Evolutionary conservation across 2,888 invertebrate genomes (phyloP), one percentile per base, ranked within the genome.

Genomic region (Terebella lapidaria): DNA sequence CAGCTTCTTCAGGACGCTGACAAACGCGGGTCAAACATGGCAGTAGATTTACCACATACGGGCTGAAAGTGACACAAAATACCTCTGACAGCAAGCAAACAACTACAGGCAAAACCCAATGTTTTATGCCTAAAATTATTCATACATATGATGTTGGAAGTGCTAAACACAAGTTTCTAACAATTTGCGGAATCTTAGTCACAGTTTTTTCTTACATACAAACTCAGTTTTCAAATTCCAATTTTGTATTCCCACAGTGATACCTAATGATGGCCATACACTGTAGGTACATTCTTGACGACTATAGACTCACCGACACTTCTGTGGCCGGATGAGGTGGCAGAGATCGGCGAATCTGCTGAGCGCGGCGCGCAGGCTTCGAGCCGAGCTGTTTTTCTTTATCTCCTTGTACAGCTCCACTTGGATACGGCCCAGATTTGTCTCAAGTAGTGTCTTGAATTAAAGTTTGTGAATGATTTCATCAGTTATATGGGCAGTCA

Each of bases 351-450:
- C 86, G 81, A 92, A 91, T 63, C 89, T 82, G 82, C 86, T 87
- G 2, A 92, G 81, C 28, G 91, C 90, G 54, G 89, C 89, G 67
- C 89, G 83, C 53, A 92, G 78, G 30, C 88, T 87, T 61, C 90
- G 84, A 0, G 87, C 84, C 42, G 84, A 75, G 2, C 89, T 89
- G 80, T 91, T 91, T 74, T 87, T 87, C 77, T 90, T 89, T 51
- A 92, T 89, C 81, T 89, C 90, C 69, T 89, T 88, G 74, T 89
- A 90, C 49, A 92, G 82, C 78, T 91, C 91, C 72, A 90, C 87
- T 73, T 89, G 87, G 58, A 92, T 85, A 72, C 89, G 87, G 27
- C 87, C 86, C 15, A 89, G 84, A 68, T 87, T 86, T 24, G 86
- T 86, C 74, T 88, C 87, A 66, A 87, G 84, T 72, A 88, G 81